Evolutionary conservation across 2,113 vertebrate genomes (phyloP), one percentile per base, ranked within the genome.

Genomic region (Macquaria ambigua): DNA sequence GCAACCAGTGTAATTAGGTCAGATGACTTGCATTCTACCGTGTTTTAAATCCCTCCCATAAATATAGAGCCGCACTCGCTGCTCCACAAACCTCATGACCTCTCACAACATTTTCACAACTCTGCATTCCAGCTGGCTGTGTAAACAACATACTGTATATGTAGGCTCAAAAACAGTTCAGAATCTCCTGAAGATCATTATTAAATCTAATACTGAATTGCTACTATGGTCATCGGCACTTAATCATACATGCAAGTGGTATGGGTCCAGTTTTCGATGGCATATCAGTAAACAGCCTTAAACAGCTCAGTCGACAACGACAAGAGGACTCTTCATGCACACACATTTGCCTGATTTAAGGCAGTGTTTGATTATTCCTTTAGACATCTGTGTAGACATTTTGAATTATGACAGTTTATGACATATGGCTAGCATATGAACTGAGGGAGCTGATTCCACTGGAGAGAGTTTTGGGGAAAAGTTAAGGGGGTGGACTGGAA

Each of bases 1-100:
- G 86, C 78, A 83, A 83, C 83, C 48, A 73, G 86, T 69, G 90
- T 88, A 94, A 94, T 91, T 86, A 93, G 94, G 93, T 94, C 93
- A 95, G 86, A 91, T 89, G 92, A 92, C 91, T 95, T 79, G 82
- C 88, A 85, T 93, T 91, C 88, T 86, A 78, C 84, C 83, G 79
- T 50, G 75, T 81, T 92, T 93, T 86, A 93, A 94, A 89, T 90
- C 89, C 87, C 84, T 86, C 77, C 81, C 3, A 55, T 93, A 93
- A 93, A 94, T 91, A 90, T 90, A 91, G 79, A 90, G 87, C 82
- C 8, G 63, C 52, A 84, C 82, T 79, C 76, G 52, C 82, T 88
- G 84, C 87, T 92, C 56, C 15, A 79, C 78, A 88, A 90, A 92
- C 88, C 83, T 71, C 73, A 76, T 88, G 86, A 89, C 91, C 90